These are phyloP conservation scores for Chaetogeoica ovagalla DNA, from an alignment of 2,888 invertebrate genomes.

Conservation along the genomic window DNA sequence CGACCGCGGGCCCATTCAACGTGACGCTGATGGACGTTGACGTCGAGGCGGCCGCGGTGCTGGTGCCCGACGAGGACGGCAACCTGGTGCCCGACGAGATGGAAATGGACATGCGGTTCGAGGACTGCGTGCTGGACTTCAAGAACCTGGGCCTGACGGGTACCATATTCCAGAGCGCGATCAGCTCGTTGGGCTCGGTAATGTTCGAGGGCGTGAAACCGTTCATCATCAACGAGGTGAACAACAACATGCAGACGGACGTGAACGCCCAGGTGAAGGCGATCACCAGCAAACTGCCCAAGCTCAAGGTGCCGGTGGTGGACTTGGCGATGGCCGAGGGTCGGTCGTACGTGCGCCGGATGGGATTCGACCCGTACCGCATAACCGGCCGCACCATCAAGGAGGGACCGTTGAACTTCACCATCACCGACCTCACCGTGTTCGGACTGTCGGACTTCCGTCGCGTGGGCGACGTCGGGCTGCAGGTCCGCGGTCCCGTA, in stretches of 20 bases:
- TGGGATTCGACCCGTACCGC: conserved; percentile 73
- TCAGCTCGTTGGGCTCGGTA: conserved; percentile 78
- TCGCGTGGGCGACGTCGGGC: conserved; percentile 75
- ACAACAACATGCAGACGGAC: conserved; percentile 71
- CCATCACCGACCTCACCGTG: conserved; percentile 58
- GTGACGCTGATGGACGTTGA: conserved; percentile 74
- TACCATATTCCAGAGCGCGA: conserved; percentile 70
- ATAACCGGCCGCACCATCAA: conserved; percentile 54
- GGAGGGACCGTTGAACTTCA: conserved; percentile 47
- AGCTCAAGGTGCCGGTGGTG: conserved; percentile 72
- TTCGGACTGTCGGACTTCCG: conserved; percentile 79
- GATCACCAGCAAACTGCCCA: conserved; percentile 74
- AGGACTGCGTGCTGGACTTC: conserved; percentile 77
- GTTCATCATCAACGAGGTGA: conserved; percentile 76
- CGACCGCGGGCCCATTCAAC: conserved; percentile 75
- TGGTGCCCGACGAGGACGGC: conserved; percentile 75
- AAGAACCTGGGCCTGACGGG: conserved; percentile 80
- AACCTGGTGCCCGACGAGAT: conserved; percentile 77
- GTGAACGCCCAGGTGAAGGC: conserved; percentile 75
- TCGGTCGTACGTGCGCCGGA: conserved; percentile 68
- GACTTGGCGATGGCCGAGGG: conserved; percentile 80
- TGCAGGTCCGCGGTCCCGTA: conserved; percentile 79
- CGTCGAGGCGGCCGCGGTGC: conserved; percentile 69
- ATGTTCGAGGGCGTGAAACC: conserved; percentile 87
- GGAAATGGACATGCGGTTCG: conserved; percentile 76